phyloP scores from a whole-genome alignment of 2,888 invertebrate genomes.

The Pterobdella sp. region DNA sequence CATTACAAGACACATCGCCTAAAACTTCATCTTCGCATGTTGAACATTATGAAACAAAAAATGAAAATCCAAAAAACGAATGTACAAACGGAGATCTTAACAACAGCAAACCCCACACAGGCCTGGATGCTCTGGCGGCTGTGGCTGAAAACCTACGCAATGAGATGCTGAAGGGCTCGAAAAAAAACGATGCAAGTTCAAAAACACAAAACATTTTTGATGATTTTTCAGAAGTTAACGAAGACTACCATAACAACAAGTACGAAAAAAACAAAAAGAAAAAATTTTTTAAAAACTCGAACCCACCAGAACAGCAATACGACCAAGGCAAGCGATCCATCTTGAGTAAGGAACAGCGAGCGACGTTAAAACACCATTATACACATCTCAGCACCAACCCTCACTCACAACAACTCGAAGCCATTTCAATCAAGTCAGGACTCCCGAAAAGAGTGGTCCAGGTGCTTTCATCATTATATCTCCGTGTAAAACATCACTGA shows the following conservation, averaged over 20 bases:
- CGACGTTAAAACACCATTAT: slow-evolving; percentile 19
- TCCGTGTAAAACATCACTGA: too few species aligned
- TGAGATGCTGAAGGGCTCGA: slow-evolving; percentile 31
- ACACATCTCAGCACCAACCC: slow-evolving; percentile 18
- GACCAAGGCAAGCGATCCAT: slow-evolving; percentile 27
- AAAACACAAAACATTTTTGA: background rate
- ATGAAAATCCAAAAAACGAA: background rate
- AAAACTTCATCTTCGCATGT: background rate
- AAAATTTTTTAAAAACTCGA: background rate
- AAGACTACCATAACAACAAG: background rate
- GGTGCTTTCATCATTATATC: background rate
- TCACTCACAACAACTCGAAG: slow-evolving; percentile 17
- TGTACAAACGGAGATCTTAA: background rate
- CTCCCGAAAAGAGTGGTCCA: slow-evolving; percentile 28
- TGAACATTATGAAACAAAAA: background rate
- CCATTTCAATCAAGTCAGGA: slow-evolving; percentile 8
- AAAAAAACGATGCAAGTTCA: slow-evolving; percentile 21
- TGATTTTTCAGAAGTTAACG: background rate
- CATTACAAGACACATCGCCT: slow-evolving; percentile 16
- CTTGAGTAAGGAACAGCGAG: slow-evolving; percentile 28
- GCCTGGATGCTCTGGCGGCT: slow-evolving; percentile 28
- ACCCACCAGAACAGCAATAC: slow-evolving; percentile 11
- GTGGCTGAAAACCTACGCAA: slow-evolving; percentile 30
- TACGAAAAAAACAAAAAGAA: background rate
- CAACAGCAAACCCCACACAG: background rate